Percentiles rank a stretch among this genome's conserved stretches.
phyloP scores from a whole-genome alignment of 1,140 invertebrate species.

The Cylas formicarius region DNA sequence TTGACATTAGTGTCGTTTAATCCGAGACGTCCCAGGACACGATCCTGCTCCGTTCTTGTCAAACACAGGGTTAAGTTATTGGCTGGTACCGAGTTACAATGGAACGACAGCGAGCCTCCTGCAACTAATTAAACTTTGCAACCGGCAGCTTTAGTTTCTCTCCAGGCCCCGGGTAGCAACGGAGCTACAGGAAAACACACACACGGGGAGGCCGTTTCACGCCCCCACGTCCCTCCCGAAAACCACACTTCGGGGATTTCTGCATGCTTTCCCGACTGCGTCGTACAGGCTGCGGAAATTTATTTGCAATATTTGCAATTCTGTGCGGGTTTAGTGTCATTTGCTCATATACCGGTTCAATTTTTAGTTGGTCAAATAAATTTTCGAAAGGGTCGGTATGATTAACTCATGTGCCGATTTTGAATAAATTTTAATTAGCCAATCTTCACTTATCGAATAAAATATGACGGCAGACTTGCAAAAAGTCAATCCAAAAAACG shows the following conservation, averaged over 20 bases:
- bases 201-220: conserved; percentile 17
- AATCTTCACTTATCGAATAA: too few relatives aligned
- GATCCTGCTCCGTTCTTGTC: conserved; percentile 16
- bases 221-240: conserved; percentile 3
- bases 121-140: conserved; percentile 26
- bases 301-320: not conserved
- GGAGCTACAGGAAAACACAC: conserved; percentile 23
- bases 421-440: too few relatives aligned
- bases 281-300: not conserved
- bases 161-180: conserved; percentile 17
- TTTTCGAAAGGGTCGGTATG: too few relatives aligned
- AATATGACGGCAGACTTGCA: too few relatives aligned
- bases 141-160: conserved; percentile 22
- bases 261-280: conserved; percentile 15
- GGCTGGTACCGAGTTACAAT: conserved; percentile 21
- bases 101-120: conserved; percentile 16
- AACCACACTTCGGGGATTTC: conserved; percentile 19
- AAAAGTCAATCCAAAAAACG: too few relatives aligned
- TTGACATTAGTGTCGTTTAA: conserved; percentile 17
- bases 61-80: conserved; percentile 18
- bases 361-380: too few relatives aligned
- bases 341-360: too few relatives aligned
- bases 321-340: too few relatives aligned
- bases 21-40: conserved; percentile 11
- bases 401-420: too few relatives aligned